Evolutionary conservation across 2,888 invertebrate species (phyloP).

Genomic region (Orthonevra nobilis): DNA sequence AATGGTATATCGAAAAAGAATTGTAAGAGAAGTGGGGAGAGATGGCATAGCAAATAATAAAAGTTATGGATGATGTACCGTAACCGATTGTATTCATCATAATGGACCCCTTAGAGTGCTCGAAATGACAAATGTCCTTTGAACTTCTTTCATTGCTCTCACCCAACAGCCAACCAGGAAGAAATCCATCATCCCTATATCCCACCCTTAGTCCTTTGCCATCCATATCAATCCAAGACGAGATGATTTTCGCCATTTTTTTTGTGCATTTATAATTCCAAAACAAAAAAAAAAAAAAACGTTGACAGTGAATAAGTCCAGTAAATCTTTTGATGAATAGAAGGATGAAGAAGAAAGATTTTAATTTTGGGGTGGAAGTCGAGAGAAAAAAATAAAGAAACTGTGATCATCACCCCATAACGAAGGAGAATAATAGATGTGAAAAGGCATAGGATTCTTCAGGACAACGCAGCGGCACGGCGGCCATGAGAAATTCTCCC

Average conservation of each 20-base stretch:
- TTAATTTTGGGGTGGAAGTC: conserved; percentile 40
- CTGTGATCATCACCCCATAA: conserved; percentile 56
- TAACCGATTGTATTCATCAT: conserved; percentile 65
- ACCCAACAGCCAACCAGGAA: conserved; percentile 61
- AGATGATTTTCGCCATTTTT: conserved; percentile 53
- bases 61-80: conserved; percentile 59
- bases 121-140: conserved; percentile 56
- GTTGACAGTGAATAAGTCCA: conserved; percentile 58
- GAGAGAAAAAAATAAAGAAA: conserved; percentile 14
- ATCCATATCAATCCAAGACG: conserved; percentile 17
- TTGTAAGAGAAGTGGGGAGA: conserved; percentile 19
- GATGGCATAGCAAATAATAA: conserved; percentile 47
- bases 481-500: conserved; percentile 60
- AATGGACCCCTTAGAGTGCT: conserved; percentile 61
- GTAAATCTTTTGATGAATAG: conserved; percentile 57
- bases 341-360: conserved; percentile 14
- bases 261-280: conserved; percentile 52
- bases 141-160: conserved; percentile 43
- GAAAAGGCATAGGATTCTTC: too few species aligned
- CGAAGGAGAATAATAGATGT: conserved; percentile 35
- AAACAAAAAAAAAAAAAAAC: conserved; percentile 35
- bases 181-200: conserved; percentile 62
- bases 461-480: conserved; percentile 33
- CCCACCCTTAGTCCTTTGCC: conserved; percentile 49
- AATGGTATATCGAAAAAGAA: neutral